A percentile compares a stretch with the other conserved stretches of the same genome.
Conservation (phyloP, 2,888 invertebrate species). For the Pyrgus malvae region DNA sequence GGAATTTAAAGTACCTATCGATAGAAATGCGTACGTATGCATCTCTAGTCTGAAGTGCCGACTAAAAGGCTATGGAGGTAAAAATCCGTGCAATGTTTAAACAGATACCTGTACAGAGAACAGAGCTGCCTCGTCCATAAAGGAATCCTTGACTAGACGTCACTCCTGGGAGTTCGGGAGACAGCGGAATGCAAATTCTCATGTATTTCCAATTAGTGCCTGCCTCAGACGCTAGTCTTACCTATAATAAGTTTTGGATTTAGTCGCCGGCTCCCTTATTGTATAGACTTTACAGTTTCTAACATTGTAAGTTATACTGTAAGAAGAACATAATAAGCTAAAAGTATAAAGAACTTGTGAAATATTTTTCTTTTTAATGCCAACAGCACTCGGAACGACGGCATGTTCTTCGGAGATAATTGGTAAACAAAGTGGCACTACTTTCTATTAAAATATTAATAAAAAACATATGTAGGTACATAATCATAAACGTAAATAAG, state of each 20-base stretch:
- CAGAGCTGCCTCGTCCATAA: slow-evolving; percentile 45
- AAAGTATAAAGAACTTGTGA: too few species aligned
- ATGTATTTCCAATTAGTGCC: slow-evolving; percentile 76
- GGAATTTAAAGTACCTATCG: too few species aligned
- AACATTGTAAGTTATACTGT: too few species aligned
- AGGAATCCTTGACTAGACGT: slow-evolving; percentile 51
- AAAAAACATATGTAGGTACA: too few species aligned
- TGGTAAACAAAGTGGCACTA: too few species aligned
- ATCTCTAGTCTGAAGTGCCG: slow-evolving; percentile 11
- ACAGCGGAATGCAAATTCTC: slow-evolving; percentile 78
- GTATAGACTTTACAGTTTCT: not conserved
- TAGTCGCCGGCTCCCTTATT: not conserved
- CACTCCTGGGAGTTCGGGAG: slow-evolving; percentile 55
- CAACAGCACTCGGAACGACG: too few species aligned
- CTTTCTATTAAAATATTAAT: too few species aligned
- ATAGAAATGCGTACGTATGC: too few species aligned
- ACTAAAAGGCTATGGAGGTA: slow-evolving; percentile 21
- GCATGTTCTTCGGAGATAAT: too few species aligned
- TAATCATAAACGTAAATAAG: too few species aligned
- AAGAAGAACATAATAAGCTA: too few species aligned
- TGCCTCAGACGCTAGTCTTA: slow-evolving; percentile 34
- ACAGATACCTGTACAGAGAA: slow-evolving; percentile 28
- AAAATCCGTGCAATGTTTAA: slow-evolving; percentile 28
- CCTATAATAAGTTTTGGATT: slow-evolving; percentile 42
- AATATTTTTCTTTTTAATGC: too few species aligned